Percentiles rank a stretch among this genome's conserved stretches.
Evolutionary conservation across 2,797 vertebrate genomes (phyloP).

Genomic region (Allobates femoralis): DNA sequence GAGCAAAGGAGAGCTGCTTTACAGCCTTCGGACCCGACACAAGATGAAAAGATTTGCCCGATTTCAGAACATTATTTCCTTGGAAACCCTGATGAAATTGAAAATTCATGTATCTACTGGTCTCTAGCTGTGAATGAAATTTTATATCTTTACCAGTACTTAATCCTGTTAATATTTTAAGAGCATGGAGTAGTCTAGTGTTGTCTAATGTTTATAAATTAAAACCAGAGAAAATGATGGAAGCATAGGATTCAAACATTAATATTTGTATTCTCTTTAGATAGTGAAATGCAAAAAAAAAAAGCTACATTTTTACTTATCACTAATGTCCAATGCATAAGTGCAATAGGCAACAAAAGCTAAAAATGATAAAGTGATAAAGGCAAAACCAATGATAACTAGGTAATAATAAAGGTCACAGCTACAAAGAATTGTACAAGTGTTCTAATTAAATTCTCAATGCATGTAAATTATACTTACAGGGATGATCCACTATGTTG

Average conservation of each 20-base stretch:
- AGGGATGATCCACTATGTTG: too few species aligned
- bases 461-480: too few species aligned
- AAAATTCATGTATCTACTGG: conserved; percentile 15
- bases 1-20: neutral
- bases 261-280: neutral
- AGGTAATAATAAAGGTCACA: too few species aligned
- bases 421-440: too few species aligned
- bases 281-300: neutral
- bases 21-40: conserved; percentile 9
- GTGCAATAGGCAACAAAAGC: neutral
- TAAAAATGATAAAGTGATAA: neutral
- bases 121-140: neutral
- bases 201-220: neutral
- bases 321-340: neutral
- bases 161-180: conserved; percentile 1
- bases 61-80: neutral
- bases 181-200: neutral
- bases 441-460: too few species aligned
- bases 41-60: conserved; percentile 1
- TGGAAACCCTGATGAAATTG: neutral
- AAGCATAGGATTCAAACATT: neutral
- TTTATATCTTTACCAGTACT: neutral
- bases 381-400: too few species aligned
- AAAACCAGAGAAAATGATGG: neutral
- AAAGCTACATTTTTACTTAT: neutral